Base-by-base conservation (phyloP, 2,797 vertebrate genomes). In the Nyctalus aviator region DNA sequence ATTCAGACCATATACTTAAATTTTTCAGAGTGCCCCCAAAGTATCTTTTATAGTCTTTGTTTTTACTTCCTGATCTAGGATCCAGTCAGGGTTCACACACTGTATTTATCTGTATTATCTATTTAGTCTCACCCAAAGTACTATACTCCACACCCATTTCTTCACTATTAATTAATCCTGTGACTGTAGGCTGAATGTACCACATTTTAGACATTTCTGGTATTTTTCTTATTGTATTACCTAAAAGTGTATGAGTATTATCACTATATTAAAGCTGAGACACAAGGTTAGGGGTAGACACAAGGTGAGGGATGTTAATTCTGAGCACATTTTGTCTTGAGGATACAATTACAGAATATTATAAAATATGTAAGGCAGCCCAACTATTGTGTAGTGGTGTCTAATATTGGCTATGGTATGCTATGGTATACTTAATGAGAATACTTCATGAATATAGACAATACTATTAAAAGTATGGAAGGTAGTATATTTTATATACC, bases 361-460 rank as follows among this genome's bases (percentile, higher is more conserved):
- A 77, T 72, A 72, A 76, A 84, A 77, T 78, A 85, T 57, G 7
- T 93, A 72, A 89, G 57, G 27, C 78, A 92, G 37, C 17, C 23
- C 69, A 90, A 30, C n/a, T 79, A 5, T 68, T 95, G n/a, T 68
- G 30, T 88, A 35, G 17, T 81, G 35, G 57, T 84, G 8, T 84
- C 94, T 78, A 48, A 46, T 81, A 35, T 79, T 90, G 91, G 73
- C 17, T 88, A 59, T n/a, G n/a, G n/a, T 35, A 75, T 59, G 21
- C 23, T 83, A 0, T 75, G 53, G 6, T 93, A 30, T 91, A 10
- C 79, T 91, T 18, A 76, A 55, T 73, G 23, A 94, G n/a, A 93
- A 32, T 88, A 84, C 48, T 94, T 95, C 84, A 27, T 95, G 25
- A 81, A 77, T 66, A 30, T 62, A 91, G 46, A 72, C 37, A 64